phyloP scores from a whole-genome alignment of 2,113 vertebrate genomes.

The Cephalopterus ornatus region DNA sequence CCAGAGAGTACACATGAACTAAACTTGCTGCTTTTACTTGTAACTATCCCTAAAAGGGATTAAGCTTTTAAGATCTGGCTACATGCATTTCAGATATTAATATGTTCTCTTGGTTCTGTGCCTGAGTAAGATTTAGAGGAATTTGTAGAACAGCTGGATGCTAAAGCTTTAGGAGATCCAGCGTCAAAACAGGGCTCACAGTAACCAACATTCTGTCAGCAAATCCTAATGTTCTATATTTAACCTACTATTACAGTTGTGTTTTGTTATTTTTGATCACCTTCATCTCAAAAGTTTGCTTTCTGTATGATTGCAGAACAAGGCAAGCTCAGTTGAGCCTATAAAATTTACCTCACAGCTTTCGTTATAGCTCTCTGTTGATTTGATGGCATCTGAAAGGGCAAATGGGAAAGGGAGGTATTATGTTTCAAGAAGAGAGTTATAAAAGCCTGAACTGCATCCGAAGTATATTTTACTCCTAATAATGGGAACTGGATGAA shows the following conservation, averaged over 20 bases:
- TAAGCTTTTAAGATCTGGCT: not conserved
- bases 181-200: not conserved
- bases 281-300: not conserved
- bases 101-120: not conserved
- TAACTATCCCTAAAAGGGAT: not conserved
- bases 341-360: not conserved
- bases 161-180: not conserved
- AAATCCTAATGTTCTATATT: slow-evolving; percentile 13
- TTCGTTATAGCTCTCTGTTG: not conserved
- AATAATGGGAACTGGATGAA: slow-evolving; percentile 74
- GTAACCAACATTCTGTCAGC: slow-evolving; percentile 11
- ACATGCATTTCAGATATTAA: not conserved
- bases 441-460: slow-evolving; percentile 66
- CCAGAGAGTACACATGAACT: not conserved
- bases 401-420: not conserved
- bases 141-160: not conserved
- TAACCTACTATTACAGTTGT: slow-evolving; percentile 25
- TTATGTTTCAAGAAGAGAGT: slow-evolving; percentile 38
- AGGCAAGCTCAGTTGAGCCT: not conserved
- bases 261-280: slow-evolving; percentile 5
- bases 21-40: not conserved
- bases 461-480: slow-evolving; percentile 64
- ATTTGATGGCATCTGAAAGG: slow-evolving; percentile 22
- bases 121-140: not conserved
- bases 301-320: not conserved